Base-by-base conservation (phyloP, 2,113 vertebrate species). In the Acinonyx jubatus region DNA sequence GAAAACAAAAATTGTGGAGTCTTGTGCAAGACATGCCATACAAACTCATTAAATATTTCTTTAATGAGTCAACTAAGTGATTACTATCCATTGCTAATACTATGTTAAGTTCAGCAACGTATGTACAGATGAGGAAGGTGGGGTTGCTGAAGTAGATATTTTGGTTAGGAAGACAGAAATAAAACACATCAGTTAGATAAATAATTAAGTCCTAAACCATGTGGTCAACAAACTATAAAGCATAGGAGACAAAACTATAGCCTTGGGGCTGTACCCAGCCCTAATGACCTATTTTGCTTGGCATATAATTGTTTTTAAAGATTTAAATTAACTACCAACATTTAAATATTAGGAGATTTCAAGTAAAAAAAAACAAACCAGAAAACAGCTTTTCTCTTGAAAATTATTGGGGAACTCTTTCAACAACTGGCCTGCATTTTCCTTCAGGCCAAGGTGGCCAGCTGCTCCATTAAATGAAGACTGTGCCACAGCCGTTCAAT, bases 161-260 rank as follows among this genome's bases (percentile, higher is more conserved):
- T 36, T 68, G 63, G 80, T 33, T 92, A 29, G 50, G 14, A n/a
- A 94, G 29, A 91, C 45, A 94, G 73, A 93, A 98, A 81, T 68
- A 73, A 93, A 96, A 79, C 14, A 29, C 11, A 14, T 41, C 27
- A 92, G 95, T 36, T 7, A 52, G 41, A 91, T 61, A 89, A 89
- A 68, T 71, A 55, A 45, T 65, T 82, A 86, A 71, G 31, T 85
- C 45, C 66, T 81, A 89, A 84, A 41, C 29, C 18, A 55, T 31
- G 33, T 41, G 33, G 57, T 50, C 27, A 3, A 73, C 41, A 57
- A 74, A n/a, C 8, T n/a, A 48, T 15, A 88, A 52, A 66, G 45
- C 38, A 84, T 9, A 92, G n/a, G 23, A 25, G 50, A 57, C 7
- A 80, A 73, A 93, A 38, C 3, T 5, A 68, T 2, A 83, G 68